phyloP scores from a whole-genome alignment of 2,113 vertebrate genomes.

The Hippocampus mohnikei region DNA sequence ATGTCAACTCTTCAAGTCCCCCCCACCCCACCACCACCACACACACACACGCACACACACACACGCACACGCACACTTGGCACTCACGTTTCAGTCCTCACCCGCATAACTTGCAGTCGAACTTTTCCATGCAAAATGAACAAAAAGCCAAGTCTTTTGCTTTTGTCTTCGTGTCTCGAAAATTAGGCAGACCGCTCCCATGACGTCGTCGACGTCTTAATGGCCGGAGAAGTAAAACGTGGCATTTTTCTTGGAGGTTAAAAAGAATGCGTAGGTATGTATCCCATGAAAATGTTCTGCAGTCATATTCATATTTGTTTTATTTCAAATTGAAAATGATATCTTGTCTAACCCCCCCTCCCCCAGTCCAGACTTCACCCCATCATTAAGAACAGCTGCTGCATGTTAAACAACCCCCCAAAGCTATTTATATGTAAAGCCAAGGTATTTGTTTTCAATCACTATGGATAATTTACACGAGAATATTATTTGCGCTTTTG shows the following conservation, averaged over 20 bases:
- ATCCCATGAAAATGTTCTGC: not conserved
- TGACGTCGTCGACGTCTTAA: not conserved
- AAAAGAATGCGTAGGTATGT: not conserved
- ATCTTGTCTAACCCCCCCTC: not conserved
- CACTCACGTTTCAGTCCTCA: not conserved
- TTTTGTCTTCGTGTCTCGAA: too few relatives aligned
- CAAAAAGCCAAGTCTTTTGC: not conserved
- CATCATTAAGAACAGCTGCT: not conserved
- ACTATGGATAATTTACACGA: not conserved
- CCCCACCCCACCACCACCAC: not conserved
- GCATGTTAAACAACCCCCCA: not conserved
- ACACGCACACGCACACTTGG: not conserved
- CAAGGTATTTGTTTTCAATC: conserved; percentile 1
- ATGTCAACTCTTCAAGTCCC: not conserved
- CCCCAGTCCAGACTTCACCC: not conserved
- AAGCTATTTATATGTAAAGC: conserved; percentile 1
- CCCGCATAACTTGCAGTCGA: not conserved
- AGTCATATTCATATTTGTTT: not conserved
- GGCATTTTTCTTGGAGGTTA: too few relatives aligned
- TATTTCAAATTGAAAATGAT: not conserved
- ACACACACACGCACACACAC: not conserved
- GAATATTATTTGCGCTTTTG: conserved; percentile 3
- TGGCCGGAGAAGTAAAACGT: too few relatives aligned
- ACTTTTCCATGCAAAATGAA: not conserved
- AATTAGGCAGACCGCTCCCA: not conserved